These are phyloP conservation scores for Melanotaenia maccullochi DNA, from an alignment of 2,797 vertebrate species.

Conservation along the genomic window DNA sequence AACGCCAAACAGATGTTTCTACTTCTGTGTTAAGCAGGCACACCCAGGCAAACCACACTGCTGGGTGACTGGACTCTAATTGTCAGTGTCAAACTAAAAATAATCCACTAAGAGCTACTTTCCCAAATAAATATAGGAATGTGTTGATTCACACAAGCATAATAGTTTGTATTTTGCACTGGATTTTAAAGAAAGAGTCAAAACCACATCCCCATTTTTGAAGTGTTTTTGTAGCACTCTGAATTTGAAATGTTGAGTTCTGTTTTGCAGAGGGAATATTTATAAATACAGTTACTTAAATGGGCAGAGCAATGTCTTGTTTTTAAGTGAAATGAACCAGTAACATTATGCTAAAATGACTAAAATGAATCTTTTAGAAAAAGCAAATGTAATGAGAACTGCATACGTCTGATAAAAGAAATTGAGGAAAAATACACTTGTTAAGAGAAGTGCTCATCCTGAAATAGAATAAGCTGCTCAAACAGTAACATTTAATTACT, in stretches of 20 bases:
- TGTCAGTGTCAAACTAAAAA: constrained; percentile 75
- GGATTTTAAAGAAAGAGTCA: constrained; percentile 11
- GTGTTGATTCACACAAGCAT: constrained; percentile 36
- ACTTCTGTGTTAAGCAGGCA: constrained; percentile 74
- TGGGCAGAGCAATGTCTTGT: background rate
- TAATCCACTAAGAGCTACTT: constrained; percentile 63
- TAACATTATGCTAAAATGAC: constrained; percentile 14
- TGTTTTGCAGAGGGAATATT: background rate
- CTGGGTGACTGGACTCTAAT: constrained; percentile 78
- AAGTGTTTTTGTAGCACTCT: background rate
- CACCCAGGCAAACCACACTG: constrained; percentile 80
- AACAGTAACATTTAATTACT: background rate
- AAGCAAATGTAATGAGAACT: background rate
- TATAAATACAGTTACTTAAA: background rate
- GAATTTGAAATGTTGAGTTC: background rate
- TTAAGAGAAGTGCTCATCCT: background rate
- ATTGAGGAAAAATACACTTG: too few relatives aligned
- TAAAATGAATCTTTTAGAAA: background rate
- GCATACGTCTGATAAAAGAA: background rate
- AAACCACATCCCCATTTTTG: background rate
- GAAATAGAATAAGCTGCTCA: background rate
- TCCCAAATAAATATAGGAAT: constrained; percentile 52
- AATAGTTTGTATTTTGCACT: constrained; percentile 32
- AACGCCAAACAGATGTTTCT: constrained; percentile 83
- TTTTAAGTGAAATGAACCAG: background rate